Base-by-base conservation (phyloP, 2,888 invertebrate genomes). In the Hypsopygia costalis region DNA sequence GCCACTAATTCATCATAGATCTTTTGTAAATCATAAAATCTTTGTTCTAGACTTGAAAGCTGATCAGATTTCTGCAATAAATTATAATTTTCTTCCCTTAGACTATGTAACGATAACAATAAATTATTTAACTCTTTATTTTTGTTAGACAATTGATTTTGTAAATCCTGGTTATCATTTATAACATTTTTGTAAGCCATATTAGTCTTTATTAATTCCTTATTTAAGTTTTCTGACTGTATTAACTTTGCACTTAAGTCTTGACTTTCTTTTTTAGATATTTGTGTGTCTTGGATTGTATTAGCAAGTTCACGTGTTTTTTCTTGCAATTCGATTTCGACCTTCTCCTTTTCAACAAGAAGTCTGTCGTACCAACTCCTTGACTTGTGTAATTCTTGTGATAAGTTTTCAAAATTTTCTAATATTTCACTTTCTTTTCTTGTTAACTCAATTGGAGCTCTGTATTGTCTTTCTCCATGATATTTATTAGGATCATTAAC, bases 391-490 rank as follows among this genome's bases (percentile, higher is more conserved):
- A 75, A 51, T 49, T 71, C 54, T 34, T 60, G 36, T 29, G 51
- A 47, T 44, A 77, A 35, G 38, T 55, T 48, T 51, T 76, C 68
- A 41, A 66, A 65, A 11, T 69, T 44, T 58, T 68, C 64, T 35
- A 83, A 46, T 6, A 62, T 45, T 28, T 59, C 51, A 49, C 69
- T 81, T 49, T 81, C 71, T 49, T 72, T 75, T 49, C 56, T 58
- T 11, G 58, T 57, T 21, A 74, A 12, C 33, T 81, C 72, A 21
- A 68, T 47, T 8, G 57, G 56, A 36, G 47, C 49, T 59, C 71
- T 69, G 38, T 66, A 69, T 34, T 66, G 51, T 42, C 70, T 76
- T 55, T 78, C 65, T 20, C 67, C 58, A 55, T 71, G 47, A 43
- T 82, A 56, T 34, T 41, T 55, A 40, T 58, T 59, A 1, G 80